Evolutionary conservation across 35 echinoderm and acorn worm genomes (phyloP).

Genomic region (Stichopus chloronotus): DNA sequence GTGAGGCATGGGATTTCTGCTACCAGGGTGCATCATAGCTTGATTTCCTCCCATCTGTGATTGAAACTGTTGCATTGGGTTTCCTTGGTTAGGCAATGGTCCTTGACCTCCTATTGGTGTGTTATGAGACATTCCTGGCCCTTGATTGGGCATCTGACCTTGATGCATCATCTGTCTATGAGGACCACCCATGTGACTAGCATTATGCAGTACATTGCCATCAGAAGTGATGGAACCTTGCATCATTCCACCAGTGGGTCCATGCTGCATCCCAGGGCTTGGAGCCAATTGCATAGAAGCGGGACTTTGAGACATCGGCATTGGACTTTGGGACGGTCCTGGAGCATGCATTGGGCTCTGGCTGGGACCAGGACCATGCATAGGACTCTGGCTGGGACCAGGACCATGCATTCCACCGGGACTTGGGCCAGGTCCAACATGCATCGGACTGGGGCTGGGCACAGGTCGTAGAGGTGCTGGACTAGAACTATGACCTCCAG

Average conservation of each 20-base stretch:
- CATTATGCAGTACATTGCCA: slow-evolving; percentile 42
- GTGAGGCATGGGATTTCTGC: slow-evolving; percentile 41
- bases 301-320: slow-evolving; percentile 51
- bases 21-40: slow-evolving; percentile 44
- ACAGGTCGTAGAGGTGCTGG: slow-evolving; percentile 64
- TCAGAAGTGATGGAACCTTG: slow-evolving; percentile 56
- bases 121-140: slow-evolving; percentile 45
- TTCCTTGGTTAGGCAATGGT: slow-evolving; percentile 65
- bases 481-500: slow-evolving; percentile 50
- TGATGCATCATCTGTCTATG: slow-evolving; percentile 72
- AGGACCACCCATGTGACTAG: slow-evolving; percentile 52
- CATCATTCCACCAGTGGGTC: slow-evolving; percentile 20
- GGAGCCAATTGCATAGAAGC: slow-evolving; percentile 31
- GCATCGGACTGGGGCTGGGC: slow-evolving; percentile 72
- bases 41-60: slow-evolving; percentile 46
- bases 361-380: slow-evolving; percentile 71
- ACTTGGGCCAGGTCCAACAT: slow-evolving; percentile 64
- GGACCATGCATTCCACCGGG: slow-evolving; percentile 40
- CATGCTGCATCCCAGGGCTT: slow-evolving; percentile 51
- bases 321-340: slow-evolving; percentile 59
- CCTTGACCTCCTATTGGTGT: slow-evolving; percentile 63
- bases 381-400: slow-evolving; percentile 66
- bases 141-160: slow-evolving; percentile 65
- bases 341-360: slow-evolving; percentile 74
- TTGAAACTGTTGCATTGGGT: slow-evolving; percentile 57